Base-by-base conservation (phyloP, 2,113 vertebrate genomes). In the Desmodus rotundus region DNA sequence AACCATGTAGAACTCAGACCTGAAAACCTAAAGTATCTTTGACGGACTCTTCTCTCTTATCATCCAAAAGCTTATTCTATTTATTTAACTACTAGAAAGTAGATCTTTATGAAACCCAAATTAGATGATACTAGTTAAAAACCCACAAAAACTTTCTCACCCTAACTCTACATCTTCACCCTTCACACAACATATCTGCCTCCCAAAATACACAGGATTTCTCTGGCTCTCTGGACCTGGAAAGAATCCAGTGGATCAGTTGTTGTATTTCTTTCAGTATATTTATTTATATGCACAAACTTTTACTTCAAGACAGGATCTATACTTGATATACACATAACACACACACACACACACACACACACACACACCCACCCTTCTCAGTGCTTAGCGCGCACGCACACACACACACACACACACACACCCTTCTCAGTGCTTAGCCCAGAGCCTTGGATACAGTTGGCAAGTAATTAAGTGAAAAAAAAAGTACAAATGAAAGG, bases 91-190 rank as follows among this genome's bases (percentile, higher is more conserved):
- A 47, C 68, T 43, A 89, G 50, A 90, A 92, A 82, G 45, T 50
- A 77, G 43, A 76, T 73, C 72, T 86, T 87, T 65, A 87, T 72
- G 58, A 87, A 90, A 56, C 33, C 24, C 50, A 89, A 86, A 92
- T 65, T 83, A 94, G 70, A 89, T 72, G 74, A 26, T 76, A 80
- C 24, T 61, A 94, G 33, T 63, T 96, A 88, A 91, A 91, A 92
- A 89, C n/a, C 20, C 33, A 92, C n/a, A 56, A 86, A 89, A 72
- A 92, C 33, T 67, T 87, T 19, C 52, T 86, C 6, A 86, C 67
- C n/a, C 45, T 65, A n/a, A 7, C 47, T 89, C 73, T 10, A 43
- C 5, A 88, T 73, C 68, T 95, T 78, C 5, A 89, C 31, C 1
- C 14, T 56, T 87, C 11, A 91, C 24, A 70, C 41, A 94, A 93